phyloP scores from a whole-genome alignment of 2,797 vertebrate genomes.

The Tympanoctomys barrerae region DNA sequence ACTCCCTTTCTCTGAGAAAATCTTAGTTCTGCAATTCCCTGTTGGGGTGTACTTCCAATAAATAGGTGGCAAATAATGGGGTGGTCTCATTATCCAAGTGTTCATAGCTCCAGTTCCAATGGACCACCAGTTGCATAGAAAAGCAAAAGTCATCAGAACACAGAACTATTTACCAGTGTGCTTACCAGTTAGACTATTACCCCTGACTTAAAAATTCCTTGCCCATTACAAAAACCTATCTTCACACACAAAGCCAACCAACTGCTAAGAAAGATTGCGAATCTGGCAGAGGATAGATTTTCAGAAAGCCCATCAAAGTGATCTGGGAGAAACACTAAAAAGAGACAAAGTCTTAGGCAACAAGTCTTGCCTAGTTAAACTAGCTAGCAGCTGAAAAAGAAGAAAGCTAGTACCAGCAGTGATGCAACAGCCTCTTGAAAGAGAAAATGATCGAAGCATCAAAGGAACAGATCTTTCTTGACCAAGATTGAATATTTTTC shows the following conservation, averaged over 20 bases:
- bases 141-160: slow-evolving; percentile 44
- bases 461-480: not conserved
- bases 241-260: slow-evolving; percentile 10
- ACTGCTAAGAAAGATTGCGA: slow-evolving; percentile 26
- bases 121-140: slow-evolving; percentile 29
- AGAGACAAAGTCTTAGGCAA: not conserved
- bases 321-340: not conserved
- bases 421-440: not conserved
- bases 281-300: not conserved
- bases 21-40: slow-evolving; percentile 56
- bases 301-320: slow-evolving; percentile 28
- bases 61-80: slow-evolving; percentile 38
- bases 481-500: slow-evolving; percentile 25
- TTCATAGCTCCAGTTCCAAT: slow-evolving; percentile 24
- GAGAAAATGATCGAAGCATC: not conserved
- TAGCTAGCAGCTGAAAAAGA: not conserved
- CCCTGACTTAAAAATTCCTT: slow-evolving; percentile 25
- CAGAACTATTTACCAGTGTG: slow-evolving; percentile 64
- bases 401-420: not conserved
- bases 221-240: not conserved
- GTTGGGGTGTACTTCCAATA: not conserved
- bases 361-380: not conserved
- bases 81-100: slow-evolving; percentile 55
- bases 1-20: slow-evolving; percentile 34
- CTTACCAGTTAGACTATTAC: not conserved